A percentile compares a stretch with the other conserved stretches of the same genome.
These are phyloP conservation scores for Erithacus rubecula DNA, from an alignment of 2,797 vertebrate species.

Conservation along the genomic window DNA sequence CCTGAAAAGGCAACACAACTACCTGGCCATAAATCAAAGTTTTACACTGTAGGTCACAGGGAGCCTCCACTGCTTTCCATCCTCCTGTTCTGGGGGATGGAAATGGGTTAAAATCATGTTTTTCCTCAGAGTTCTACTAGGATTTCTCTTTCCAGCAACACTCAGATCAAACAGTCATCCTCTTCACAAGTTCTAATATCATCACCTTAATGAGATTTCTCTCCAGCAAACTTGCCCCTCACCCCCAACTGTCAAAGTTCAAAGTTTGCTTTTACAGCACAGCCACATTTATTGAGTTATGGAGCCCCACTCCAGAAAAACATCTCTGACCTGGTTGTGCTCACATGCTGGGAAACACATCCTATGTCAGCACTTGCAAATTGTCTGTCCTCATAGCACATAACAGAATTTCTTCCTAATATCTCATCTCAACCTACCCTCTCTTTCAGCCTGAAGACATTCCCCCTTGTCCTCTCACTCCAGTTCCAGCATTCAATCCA, in stretches of 20 bases:
- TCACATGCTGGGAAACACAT: not conserved
- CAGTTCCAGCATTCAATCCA: not conserved
- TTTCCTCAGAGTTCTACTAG: not conserved
- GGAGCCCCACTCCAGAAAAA: not conserved
- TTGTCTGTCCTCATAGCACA: not conserved
- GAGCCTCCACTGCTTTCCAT: not conserved
- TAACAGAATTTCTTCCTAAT: not conserved
- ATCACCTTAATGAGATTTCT: not conserved
- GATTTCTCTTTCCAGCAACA: not conserved
- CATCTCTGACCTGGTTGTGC: not conserved
- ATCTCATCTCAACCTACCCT: not conserved
- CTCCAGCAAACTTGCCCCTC: not conserved
- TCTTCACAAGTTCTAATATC: accelerated
- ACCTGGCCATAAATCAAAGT: not conserved
- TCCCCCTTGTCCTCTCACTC: not conserved
- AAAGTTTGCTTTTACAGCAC: not conserved
- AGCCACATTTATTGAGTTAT: not conserved
- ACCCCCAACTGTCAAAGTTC: not conserved
- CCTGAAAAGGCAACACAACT: not conserved
- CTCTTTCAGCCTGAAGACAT: not conserved
- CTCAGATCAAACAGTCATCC: not conserved
- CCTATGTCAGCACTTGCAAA: not conserved
- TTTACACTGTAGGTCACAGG: not conserved
- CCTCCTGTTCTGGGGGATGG: not conserved
- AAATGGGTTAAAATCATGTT: not conserved